Evolutionary conservation across 2,888 invertebrate genomes (phyloP).

Genomic region (Ichneumoninae sp.): DNA sequence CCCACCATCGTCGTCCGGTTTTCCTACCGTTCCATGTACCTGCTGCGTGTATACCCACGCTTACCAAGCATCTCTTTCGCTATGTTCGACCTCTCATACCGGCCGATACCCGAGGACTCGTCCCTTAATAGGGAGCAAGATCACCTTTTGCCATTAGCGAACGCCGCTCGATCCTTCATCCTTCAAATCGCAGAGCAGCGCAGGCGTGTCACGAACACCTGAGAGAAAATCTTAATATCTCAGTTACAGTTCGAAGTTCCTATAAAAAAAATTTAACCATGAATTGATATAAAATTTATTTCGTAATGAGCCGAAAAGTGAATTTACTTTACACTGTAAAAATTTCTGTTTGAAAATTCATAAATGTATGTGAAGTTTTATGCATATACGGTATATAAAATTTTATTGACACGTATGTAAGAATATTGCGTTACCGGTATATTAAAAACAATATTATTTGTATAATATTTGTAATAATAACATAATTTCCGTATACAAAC

Average conservation of each 20-base stretch:
- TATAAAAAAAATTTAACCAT: neutral
- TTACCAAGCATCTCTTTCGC: slow-evolving; percentile 18
- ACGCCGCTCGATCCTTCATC: neutral
- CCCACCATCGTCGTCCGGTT: slow-evolving; percentile 56
- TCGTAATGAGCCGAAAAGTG: neutral
- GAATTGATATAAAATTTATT: neutral
- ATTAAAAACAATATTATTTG: too few relatives aligned
- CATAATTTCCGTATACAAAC: too few relatives aligned
- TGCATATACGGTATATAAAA: too few relatives aligned
- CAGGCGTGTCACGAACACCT: neutral
- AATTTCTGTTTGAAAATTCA: too few relatives aligned
- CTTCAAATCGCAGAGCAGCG: neutral
- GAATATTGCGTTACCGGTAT: too few relatives aligned
- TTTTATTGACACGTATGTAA: too few relatives aligned
- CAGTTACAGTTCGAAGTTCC: neutral
- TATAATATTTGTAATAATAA: too few relatives aligned
- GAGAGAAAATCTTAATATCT: neutral
- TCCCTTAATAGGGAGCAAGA: slow-evolving; percentile 58
- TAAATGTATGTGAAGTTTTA: too few relatives aligned
- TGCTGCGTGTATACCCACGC: slow-evolving; percentile 32
- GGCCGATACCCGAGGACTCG: slow-evolving; percentile 34
- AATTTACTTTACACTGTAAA: neutral
- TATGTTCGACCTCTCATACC: slow-evolving; percentile 19
- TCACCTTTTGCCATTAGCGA: slow-evolving; percentile 33
- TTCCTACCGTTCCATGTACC: slow-evolving; percentile 50